Base-by-base conservation (phyloP, 2,888 invertebrate species). In the Nomada fabriciana region DNA sequence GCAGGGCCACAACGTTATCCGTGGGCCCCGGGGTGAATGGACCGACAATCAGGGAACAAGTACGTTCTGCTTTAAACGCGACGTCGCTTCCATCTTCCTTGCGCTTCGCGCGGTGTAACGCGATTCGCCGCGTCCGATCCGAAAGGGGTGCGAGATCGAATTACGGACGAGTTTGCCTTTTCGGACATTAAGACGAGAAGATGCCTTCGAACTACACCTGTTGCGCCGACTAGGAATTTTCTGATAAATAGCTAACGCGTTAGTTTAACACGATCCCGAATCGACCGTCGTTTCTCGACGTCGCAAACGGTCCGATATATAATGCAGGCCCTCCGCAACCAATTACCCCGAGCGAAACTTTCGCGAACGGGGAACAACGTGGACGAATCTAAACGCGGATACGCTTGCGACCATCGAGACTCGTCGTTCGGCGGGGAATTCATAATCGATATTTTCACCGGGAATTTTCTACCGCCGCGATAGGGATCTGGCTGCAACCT, bases 131-230 rank as follows among this genome's bases (percentile, higher is more conserved):
- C 65, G 25, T 10, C 25, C 64, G 64, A 81, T 75, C 75, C 47
- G 75, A 55, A 36, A 50, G 43, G 4, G 43, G 47, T 63, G 68
- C 60, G 10, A 47, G 82, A 76, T 76, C 83, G 76, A 69, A 60
- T 82, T 67, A 70, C 83, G 11, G 59, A 29, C 59, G 71, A 59
- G 76, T 42, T 72, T 69, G 71, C 57, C 70, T 76, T 87, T 86
- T 88, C 76, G 82, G 79, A 70, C 57, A 74, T 72, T 76, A 80
- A 72, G 80, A 60, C 65, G 76, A 59, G 87, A 86, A 80, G 87
- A 82, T 83, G 84, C 87, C 81, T 68, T 78, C 77, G 85, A 79
- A 86, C 76, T 88, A 70, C 89, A 88, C 88, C 88, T 88, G 88
- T 88, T 88, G 88, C 88, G 83, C 82, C 77, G 65, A 82, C 79